Percentiles rank a stretch among this genome's conserved stretches.
Evolutionary conservation across 2,797 vertebrate genomes (phyloP).

Genomic region (Glyptemys insculpta): DNA sequence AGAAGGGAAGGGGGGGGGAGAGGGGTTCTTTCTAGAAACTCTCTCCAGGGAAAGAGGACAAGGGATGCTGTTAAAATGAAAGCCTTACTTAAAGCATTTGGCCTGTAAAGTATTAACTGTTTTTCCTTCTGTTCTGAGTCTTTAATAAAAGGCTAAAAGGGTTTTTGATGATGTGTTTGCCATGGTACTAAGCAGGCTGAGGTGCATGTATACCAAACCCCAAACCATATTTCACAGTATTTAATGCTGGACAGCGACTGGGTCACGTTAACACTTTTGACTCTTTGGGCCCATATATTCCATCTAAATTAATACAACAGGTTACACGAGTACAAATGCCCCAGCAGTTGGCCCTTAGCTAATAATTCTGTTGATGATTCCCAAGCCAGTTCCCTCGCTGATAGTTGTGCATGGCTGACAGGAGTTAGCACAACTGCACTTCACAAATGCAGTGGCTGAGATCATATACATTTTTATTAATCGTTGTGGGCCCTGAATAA

Average conservation of each 20-base stretch:
- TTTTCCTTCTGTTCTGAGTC: not conserved
- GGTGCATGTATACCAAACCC: not conserved
- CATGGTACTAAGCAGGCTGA: not conserved
- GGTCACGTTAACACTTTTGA: not conserved
- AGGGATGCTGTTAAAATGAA: not conserved
- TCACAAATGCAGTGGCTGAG: not conserved
- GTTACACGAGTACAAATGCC: not conserved
- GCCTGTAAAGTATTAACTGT: not conserved
- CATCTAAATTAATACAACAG: not conserved
- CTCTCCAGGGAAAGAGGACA: not conserved
- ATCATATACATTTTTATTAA: constrained; percentile 64
- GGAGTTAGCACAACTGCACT: constrained; percentile 49
- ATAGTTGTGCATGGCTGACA: constrained; percentile 15
- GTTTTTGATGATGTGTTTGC: not conserved
- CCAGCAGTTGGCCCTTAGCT: fast-evolving
- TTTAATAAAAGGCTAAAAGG: not conserved
- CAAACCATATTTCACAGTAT: not conserved
- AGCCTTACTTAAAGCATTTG: not conserved
- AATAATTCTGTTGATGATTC: not conserved
- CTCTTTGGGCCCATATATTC: not conserved
- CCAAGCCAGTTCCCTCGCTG: not conserved
- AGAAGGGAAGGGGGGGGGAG: not conserved
- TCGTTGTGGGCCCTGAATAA: constrained; percentile 42
- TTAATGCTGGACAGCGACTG: not conserved
- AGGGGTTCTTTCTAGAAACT: not conserved